phyloP scores from a whole-genome alignment of 92 coral and sea anemone species.

The Parazoanthus atlanticus region DNA sequence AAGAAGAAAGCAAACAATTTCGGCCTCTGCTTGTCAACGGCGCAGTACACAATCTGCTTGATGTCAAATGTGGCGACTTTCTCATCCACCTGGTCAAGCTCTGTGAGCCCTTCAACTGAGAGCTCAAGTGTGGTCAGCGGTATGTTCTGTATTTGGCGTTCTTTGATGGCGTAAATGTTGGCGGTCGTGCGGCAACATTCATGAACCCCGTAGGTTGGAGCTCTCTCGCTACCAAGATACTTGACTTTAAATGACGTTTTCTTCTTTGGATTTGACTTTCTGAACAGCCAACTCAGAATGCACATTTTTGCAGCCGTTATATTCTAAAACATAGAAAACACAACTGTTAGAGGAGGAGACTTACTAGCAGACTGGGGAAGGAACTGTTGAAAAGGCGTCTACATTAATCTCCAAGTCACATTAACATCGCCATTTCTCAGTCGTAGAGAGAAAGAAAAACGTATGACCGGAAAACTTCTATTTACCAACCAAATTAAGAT shows the following conservation, averaged over 20 bases:
- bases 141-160: neutral
- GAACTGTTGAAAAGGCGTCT: no score
- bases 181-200: neutral
- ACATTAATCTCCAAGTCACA: no score
- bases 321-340: neutral
- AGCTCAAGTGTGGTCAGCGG: constrained; percentile 11
- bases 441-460: no score
- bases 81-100: neutral
- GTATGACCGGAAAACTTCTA: no score
- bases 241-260: neutral
- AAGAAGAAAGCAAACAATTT: constrained; percentile 17
- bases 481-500: no score
- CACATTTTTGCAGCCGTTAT: neutral
- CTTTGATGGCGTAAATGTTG: neutral
- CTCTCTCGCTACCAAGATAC: constrained; percentile 4
- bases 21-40: constrained; percentile 8
- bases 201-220: neutral
- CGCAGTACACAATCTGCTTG: constrained; percentile 11
- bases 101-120: neutral
- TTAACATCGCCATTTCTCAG: no score
- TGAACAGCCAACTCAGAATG: neutral
- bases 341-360: no score
- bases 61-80: neutral
- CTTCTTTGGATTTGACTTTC: neutral
- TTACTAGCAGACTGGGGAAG: no score